Conservation (phyloP, 2,888 invertebrate genomes). For the Hirtodrosophila trivittata region DNA sequence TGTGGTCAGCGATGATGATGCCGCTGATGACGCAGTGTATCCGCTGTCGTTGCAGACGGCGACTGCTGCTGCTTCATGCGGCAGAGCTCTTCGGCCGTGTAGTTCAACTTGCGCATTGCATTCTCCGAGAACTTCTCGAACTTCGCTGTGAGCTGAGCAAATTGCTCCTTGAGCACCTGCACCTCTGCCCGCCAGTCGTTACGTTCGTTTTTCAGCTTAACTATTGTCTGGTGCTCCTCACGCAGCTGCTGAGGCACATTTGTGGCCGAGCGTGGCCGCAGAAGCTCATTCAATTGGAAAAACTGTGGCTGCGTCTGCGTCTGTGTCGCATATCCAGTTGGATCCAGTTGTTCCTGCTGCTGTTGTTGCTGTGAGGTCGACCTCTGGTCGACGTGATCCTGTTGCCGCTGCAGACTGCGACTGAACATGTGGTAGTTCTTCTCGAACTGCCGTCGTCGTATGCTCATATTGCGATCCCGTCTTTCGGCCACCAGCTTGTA, state of each 20-base stretch:
- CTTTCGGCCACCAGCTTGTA: conserved; percentile 90
- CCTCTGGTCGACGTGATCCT: conserved; percentile 22
- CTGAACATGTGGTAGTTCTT: conserved; percentile 82
- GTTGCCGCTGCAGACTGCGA: conserved; percentile 73
- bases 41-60: conserved; percentile 24
- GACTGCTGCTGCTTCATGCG: conserved; percentile 71
- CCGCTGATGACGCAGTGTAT: conserved; percentile 47
- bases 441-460: conserved; percentile 84
- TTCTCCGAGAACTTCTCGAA: conserved; percentile 78
- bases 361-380: conserved; percentile 1
- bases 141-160: conserved; percentile 72
- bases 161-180: conserved; percentile 69
- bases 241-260: conserved; percentile 79
- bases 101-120: conserved; percentile 76
- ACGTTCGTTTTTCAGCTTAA: conserved; percentile 69
- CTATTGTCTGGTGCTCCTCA: conserved; percentile 61
- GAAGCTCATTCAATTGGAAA: conserved; percentile 67
- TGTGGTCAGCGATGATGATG: conserved; percentile 53
- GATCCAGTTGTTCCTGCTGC: conserved; percentile 3
- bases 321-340: conserved; percentile 1
- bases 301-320: conserved; percentile 26
- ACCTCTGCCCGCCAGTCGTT: conserved; percentile 77
- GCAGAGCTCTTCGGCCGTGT: conserved; percentile 78
- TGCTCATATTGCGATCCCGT: conserved; percentile 86
- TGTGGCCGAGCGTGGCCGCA: conserved; percentile 81